Percentiles rank a stretch among this genome's conserved stretches.
Conservation (phyloP, 2,797 vertebrate species). For the Poeciliopsis presidionis region DNA sequence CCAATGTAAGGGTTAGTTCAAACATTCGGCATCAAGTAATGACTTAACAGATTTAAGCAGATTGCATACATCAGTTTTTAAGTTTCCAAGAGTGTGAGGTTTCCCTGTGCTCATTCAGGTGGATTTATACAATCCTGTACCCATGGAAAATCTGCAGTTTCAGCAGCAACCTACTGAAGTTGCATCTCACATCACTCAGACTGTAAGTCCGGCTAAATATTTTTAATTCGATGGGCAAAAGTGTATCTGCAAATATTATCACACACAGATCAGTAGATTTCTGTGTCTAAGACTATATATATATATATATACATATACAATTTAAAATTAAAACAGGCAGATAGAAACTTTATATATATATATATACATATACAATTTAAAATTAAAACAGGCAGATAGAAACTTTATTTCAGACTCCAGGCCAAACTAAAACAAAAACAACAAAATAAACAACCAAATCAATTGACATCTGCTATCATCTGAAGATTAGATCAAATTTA, state of each 20-base stretch:
- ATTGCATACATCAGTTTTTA: neutral
- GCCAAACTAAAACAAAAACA: no score
- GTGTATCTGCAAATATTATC: neutral
- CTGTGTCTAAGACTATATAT: neutral
- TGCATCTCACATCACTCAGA: constrained; percentile 19
- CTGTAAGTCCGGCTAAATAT: constrained; percentile 27
- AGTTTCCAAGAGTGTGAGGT: neutral
- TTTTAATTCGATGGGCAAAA: neutral
- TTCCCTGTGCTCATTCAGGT: constrained; percentile 30
- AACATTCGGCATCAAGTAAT: neutral
- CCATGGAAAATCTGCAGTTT: constrained; percentile 20
- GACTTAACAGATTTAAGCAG: neutral
- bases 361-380: no score
- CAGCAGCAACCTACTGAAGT: constrained; percentile 21
- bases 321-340: no score
- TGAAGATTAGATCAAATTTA: no score
- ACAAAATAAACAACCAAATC: no score
- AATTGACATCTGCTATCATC: no score
- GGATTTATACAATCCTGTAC: constrained; percentile 11
- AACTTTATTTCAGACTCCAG: no score
- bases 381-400: no score
- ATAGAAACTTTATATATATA: no score
- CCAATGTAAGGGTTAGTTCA: constrained; percentile 60
- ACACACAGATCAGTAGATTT: neutral
- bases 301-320: no score